Conservation (phyloP, 2,113 vertebrate species). For the Datnioides undecimradiatus region DNA sequence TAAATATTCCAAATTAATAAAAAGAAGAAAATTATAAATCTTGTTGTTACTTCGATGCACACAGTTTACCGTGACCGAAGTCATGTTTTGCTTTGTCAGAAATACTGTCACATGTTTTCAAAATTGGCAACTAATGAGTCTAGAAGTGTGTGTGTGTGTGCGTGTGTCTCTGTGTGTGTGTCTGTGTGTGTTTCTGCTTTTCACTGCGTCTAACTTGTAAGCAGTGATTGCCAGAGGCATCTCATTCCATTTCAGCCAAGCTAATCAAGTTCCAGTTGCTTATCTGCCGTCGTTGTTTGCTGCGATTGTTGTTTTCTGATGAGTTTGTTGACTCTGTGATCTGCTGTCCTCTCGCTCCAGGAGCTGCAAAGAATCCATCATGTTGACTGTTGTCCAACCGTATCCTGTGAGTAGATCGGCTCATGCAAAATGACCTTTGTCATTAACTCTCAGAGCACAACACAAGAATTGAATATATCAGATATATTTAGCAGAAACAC, state of each 20-base stretch:
- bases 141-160: neutral
- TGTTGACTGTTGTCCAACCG: slow-evolving; percentile 96
- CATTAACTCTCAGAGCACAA: neutral
- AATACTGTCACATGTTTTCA: neutral
- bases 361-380: slow-evolving; percentile 98
- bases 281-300: neutral
- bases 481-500: neutral
- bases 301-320: neutral
- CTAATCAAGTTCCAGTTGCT: slow-evolving; percentile 39
- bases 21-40: neutral
- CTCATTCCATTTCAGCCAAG: slow-evolving; percentile 37
- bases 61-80: neutral
- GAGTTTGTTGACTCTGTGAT: slow-evolving; percentile 30
- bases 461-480: neutral
- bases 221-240: slow-evolving; percentile 25
- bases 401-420: slow-evolving; percentile 90
- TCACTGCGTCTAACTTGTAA: neutral
- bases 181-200: slow-evolving; percentile 4
- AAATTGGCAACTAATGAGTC: slow-evolving; percentile 19
- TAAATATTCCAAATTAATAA: slow-evolving; percentile 23
- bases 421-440: neutral
- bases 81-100: neutral
- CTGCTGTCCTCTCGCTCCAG: slow-evolving; percentile 80
- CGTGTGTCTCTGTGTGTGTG: neutral
- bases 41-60: neutral